These are phyloP conservation scores for Eupithecia subumbrata DNA, from an alignment of 2,888 invertebrate genomes.

Conservation along the genomic window DNA sequence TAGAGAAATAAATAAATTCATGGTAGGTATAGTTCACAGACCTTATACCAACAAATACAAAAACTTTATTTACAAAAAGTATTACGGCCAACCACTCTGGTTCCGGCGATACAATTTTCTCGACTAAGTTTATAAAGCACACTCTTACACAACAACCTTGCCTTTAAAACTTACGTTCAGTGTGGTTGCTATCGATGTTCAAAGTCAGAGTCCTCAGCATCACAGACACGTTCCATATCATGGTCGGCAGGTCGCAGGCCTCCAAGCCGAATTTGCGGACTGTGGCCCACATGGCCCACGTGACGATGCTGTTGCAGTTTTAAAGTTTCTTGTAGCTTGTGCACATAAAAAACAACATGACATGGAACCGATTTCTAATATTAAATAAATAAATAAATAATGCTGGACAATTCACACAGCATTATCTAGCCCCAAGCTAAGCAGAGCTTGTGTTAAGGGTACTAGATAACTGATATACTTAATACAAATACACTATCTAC, in stretches of 20 bases:
- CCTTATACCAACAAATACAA: not conserved
- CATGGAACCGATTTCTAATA: too few species aligned
- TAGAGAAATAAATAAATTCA: not conserved
- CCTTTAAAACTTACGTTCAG: not conserved
- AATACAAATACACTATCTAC: too few species aligned
- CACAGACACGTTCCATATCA: not conserved
- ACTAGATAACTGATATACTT: too few species aligned
- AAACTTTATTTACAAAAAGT: too few species aligned
- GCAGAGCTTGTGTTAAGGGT: too few species aligned
- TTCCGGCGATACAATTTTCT: too few species aligned
- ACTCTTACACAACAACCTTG: too few species aligned
- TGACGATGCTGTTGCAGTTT: not conserved
- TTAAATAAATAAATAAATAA: too few species aligned
- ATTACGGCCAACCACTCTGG: too few species aligned
- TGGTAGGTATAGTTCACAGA: not conserved
- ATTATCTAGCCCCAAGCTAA: too few species aligned
- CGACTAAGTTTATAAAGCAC: not conserved
- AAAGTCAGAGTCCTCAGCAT: not conserved
- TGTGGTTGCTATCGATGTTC: not conserved
- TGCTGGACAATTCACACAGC: too few species aligned
- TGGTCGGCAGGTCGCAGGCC: slow-evolving; percentile 1
- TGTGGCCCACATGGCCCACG: not conserved
- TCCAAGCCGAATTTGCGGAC: not conserved
- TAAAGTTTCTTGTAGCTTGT: not conserved
- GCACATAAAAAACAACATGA: not conserved